Evolutionary conservation across 2,888 invertebrate genomes (phyloP), one percentile per base, ranked within the genome.

Genomic region (Macrosiphum euphorbiae): DNA sequence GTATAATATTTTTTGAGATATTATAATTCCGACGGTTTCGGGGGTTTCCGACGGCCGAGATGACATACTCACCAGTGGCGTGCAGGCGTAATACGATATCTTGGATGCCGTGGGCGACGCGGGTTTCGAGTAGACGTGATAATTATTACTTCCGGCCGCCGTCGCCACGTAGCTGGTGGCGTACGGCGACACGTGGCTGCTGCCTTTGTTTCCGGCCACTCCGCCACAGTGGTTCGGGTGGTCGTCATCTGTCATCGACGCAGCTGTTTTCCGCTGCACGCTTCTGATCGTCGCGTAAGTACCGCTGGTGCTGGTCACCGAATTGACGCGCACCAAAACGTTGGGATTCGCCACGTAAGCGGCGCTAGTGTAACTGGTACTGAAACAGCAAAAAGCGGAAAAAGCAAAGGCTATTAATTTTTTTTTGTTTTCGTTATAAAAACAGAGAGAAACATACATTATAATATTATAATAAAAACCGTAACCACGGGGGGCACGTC

Each of bases 261-360:
- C 47, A 52, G 97, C 97, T 95, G 97, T 97, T 95, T 97, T 97
- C 95, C 98, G 98, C 95, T 98, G 98, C 95, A 98, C 96, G 96
- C 98, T 98, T 94, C 98, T 98, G 95, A 98, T 98, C 87, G 98
- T 98, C 87, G 98, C 98, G 95, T 98, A 98, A 95, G 98, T 98
- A 95, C 98, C 98, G 94, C 97, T 97, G 95, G 97, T 97, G 52
- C 98, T 96, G 52, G 97, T 97, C 87, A 97, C 96, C 20, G 97
- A 97, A 95, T 97, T 97, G 95, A 98, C 96, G 91, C 98, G 97
- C 67, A 98, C 97, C 95, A 98, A 97, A 94, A 98, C 97, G 95
- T 97, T 98, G 96, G 97, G 98, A 96, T 97, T 98, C 95, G 97
- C 98, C 95, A 97, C 97, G 96, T 98, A 97, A 95, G 97, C 97